A percentile compares a stretch with the other conserved stretches of the same genome.
Conservation (phyloP, 2,888 invertebrate species). For the Dysmachus trigonus region DNA sequence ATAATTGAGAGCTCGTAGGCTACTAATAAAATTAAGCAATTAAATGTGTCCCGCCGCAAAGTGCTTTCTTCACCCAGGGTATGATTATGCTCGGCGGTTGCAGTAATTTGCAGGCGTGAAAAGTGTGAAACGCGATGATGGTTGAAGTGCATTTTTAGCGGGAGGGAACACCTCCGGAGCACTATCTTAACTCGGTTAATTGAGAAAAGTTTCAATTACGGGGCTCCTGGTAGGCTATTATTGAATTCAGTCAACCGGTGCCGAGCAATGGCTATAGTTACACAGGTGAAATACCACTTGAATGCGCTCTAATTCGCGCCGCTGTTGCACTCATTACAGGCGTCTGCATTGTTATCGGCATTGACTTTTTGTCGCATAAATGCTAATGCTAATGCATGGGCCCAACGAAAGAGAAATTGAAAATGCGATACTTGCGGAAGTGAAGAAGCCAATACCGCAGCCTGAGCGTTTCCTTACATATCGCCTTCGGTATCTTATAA, state of each 20-base stretch:
- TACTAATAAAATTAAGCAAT: conserved; percentile 32
- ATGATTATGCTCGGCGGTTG: conserved; percentile 7
- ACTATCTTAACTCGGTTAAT: conserved; percentile 45
- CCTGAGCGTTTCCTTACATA: conserved; percentile 53
- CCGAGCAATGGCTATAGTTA: conserved; percentile 46
- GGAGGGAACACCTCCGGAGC: conserved; percentile 28
- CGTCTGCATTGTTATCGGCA: conserved; percentile 21
- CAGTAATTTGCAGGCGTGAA: conserved; percentile 44
- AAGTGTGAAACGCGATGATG: conserved; percentile 22
- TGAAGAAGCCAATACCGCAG: conserved; percentile 52
- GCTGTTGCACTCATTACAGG: conserved; percentile 35
- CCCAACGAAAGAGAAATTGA: conserved; percentile 49
- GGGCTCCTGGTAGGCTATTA: conserved; percentile 31
- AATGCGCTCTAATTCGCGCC: conserved; percentile 46
- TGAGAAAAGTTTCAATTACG: conserved; percentile 44
- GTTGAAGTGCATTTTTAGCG: neutral
- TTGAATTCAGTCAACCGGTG: conserved; percentile 43
- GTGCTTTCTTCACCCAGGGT: neutral
- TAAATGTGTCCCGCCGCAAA: conserved; percentile 23
- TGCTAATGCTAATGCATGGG: neutral
- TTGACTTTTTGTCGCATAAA: conserved; percentile 21
- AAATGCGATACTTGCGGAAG: conserved; percentile 53
- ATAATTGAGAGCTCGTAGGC: conserved; percentile 10
- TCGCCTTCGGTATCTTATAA: conserved; percentile 44
- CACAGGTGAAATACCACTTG: conserved; percentile 47